Percentiles rank a stretch among this genome's conserved stretches.
Evolutionary conservation across 2,888 invertebrate genomes (phyloP).

Genomic region (Scrobipalpa atriplicella): DNA sequence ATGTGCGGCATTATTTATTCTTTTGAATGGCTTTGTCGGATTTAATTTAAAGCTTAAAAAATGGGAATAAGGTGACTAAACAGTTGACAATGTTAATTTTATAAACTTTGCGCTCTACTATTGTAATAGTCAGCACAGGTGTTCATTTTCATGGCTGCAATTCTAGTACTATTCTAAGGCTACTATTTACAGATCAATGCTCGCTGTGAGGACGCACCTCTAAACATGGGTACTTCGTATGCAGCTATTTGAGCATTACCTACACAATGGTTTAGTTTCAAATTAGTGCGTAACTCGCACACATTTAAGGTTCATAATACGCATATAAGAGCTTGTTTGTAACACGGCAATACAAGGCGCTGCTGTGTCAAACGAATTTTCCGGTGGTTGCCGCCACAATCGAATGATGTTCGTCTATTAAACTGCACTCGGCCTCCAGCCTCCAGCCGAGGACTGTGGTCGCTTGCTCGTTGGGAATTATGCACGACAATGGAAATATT

Average conservation of each 20-base stretch:
- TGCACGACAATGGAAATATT: slow-evolving; percentile 7
- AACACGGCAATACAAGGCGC: not conserved
- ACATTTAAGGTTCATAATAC: slow-evolving; percentile 18
- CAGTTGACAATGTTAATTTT: no score
- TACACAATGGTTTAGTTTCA: no score
- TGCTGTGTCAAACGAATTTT: slow-evolving; percentile 10
- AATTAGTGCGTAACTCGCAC: not conserved
- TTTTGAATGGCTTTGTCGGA: not conserved
- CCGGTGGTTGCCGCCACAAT: slow-evolving; percentile 8
- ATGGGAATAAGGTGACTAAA: not conserved
- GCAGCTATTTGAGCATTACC: no score
- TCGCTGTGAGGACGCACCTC: no score
- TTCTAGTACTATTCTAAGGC: no score
- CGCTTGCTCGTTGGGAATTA: not conserved
- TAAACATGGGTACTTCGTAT: no score
- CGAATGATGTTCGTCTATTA: slow-evolving; percentile 3
- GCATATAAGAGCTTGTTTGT: not conserved
- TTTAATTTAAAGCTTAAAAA: not conserved
- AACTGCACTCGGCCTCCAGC: not conserved
- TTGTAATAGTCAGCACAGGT: no score
- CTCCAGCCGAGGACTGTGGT: not conserved
- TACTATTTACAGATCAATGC: no score
- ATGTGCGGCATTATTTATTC: not conserved
- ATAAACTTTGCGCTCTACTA: no score
- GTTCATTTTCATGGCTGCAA: no score